Conservation (phyloP, 2,113 vertebrate genomes). For the Trichomycterus rosablanca region DNA sequence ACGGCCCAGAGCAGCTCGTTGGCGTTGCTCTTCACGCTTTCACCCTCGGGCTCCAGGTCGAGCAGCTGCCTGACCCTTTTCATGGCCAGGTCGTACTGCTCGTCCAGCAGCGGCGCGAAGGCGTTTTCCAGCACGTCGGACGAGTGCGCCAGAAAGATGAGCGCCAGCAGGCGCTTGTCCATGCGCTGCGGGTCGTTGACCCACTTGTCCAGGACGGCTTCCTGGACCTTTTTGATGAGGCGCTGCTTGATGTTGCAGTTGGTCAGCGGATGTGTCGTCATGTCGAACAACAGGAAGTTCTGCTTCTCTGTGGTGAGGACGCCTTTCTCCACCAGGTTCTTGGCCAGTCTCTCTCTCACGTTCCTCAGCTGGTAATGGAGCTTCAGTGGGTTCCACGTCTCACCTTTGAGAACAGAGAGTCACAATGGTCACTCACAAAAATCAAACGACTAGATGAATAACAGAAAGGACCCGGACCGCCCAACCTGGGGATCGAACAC, state of each 20-base stretch:
- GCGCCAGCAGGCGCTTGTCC: slow-evolving; percentile 89
- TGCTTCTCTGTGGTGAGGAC: slow-evolving; percentile 96
- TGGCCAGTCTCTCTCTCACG: slow-evolving; percentile 87
- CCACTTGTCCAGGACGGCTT: slow-evolving; percentile 90
- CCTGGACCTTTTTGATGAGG: slow-evolving; percentile 92
- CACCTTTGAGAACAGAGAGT: slow-evolving; percentile 64
- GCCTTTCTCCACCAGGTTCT: slow-evolving; percentile 94
- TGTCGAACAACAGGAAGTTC: slow-evolving; percentile 96
- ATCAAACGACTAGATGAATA: not conserved
- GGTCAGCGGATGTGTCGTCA: slow-evolving; percentile 95
- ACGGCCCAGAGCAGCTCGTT: slow-evolving; percentile 93
- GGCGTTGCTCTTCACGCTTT: slow-evolving; percentile 82
- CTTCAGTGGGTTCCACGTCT: slow-evolving; percentile 95
- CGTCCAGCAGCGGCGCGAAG: slow-evolving; percentile 88
- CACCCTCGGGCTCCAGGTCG: slow-evolving; percentile 90
- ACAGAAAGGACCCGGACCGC: too few relatives aligned
- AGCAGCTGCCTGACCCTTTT: slow-evolving; percentile 90
- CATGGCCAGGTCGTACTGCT: slow-evolving; percentile 94
- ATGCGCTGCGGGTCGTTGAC: slow-evolving; percentile 91
- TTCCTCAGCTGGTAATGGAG: slow-evolving; percentile 95
- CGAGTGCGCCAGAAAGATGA: slow-evolving; percentile 89
- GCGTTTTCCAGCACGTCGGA: slow-evolving; percentile 94
- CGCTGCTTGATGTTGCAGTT: slow-evolving; percentile 94
- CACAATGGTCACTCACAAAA: not conserved
- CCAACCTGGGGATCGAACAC: too few relatives aligned